A percentile compares a stretch with the other conserved stretches of the same genome.
Conservation (phyloP, 2,888 invertebrate species). For the Dolichopus griseipennis region DNA sequence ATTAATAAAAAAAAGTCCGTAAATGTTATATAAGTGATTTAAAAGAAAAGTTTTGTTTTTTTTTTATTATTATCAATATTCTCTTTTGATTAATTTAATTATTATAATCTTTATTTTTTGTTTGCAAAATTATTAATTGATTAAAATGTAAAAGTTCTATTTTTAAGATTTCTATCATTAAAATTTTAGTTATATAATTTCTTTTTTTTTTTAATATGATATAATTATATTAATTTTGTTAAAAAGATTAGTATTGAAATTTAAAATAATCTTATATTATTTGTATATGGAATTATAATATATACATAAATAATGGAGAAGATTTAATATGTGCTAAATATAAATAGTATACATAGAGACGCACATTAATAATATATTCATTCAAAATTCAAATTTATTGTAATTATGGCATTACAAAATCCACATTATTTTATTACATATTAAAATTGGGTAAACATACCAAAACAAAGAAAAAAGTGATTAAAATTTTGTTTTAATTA, state of each 20-base stretch:
- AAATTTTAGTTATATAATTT: neutral
- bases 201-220: neutral
- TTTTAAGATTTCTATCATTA: neutral
- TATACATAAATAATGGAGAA: too few relatives aligned
- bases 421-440: too few relatives aligned
- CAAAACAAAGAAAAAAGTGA: too few relatives aligned
- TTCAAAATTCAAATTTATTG: too few relatives aligned
- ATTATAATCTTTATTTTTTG: neutral
- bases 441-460: too few relatives aligned
- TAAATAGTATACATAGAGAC: too few relatives aligned
- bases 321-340: too few relatives aligned
- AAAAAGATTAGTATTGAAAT: neutral
- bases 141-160: neutral
- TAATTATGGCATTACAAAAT: too few relatives aligned
- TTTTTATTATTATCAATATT: neutral
- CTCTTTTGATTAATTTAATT: neutral
- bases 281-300: too few relatives aligned
- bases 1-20: neutral
- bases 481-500: too few relatives aligned
- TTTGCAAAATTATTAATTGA: neutral
- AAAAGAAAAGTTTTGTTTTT: neutral
- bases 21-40: neutral
- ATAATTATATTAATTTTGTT: conserved; percentile 5
- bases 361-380: too few relatives aligned
- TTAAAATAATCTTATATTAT: neutral